Conservation (phyloP, 2,797 vertebrate genomes). For the Sebastes cheni region DNA sequence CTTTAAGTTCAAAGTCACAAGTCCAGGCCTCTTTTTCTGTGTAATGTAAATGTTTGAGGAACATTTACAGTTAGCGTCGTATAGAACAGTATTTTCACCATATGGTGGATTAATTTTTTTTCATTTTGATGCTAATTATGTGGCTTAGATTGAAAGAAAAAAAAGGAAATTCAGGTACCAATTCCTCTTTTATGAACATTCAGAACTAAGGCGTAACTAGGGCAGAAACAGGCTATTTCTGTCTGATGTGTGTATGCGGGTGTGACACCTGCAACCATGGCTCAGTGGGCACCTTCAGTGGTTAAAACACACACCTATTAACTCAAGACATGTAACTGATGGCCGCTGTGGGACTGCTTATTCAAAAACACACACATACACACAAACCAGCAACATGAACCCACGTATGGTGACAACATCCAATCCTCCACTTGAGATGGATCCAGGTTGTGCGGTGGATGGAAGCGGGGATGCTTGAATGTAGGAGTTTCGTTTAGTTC, state of each 20-base stretch:
- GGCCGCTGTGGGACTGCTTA: neutral
- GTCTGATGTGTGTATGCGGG: constrained; percentile 10
- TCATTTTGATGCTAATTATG: neutral
- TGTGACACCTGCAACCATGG: constrained; percentile 47
- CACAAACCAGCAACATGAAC: neutral
- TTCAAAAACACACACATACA: neutral
- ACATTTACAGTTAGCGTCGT: neutral
- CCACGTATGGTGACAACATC: neutral
- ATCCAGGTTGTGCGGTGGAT: constrained; percentile 13
- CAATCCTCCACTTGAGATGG: neutral
- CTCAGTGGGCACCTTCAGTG: constrained; percentile 22
- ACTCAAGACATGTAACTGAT: neutral
- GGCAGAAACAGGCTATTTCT: constrained; percentile 33
- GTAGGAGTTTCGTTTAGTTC: constrained; percentile 33
- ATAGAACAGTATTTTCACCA: neutral
- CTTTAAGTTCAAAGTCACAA: neutral
- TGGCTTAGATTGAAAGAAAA: neutral
- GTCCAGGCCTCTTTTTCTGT: neutral
- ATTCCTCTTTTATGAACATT: constrained; percentile 23
- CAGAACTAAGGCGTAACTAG: constrained; percentile 6
- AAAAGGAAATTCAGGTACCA: neutral
- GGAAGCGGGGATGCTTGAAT: neutral
- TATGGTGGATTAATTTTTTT: neutral
- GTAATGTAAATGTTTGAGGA: neutral
- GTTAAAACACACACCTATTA: neutral